Percentiles rank a stretch among this genome's conserved stretches.
Evolutionary conservation across 1,140 invertebrate genomes (phyloP).

Genomic region (Apolygus lucorum): DNA sequence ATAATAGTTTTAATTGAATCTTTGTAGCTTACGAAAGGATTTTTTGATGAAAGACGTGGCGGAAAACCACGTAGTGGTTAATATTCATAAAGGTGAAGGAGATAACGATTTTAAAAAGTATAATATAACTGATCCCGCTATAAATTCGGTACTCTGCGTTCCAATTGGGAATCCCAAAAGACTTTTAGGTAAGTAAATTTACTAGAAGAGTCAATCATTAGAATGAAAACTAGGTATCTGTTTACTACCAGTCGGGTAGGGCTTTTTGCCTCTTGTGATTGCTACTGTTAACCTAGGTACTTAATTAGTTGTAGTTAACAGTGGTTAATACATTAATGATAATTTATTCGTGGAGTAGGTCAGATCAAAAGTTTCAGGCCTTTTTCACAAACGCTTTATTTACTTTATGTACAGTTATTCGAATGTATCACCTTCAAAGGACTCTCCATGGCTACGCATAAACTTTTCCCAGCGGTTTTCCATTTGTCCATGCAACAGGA

Average conservation of each 20-base stretch:
- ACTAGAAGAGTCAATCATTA: no score
- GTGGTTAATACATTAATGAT: no score
- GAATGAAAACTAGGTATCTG: no score
- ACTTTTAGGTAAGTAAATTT: not conserved
- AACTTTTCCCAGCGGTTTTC: not conserved
- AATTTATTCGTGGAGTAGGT: not conserved
- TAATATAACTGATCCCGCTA: not conserved
- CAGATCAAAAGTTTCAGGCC: not conserved
- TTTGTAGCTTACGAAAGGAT: not conserved
- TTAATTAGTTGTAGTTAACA: no score
- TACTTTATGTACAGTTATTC: not conserved
- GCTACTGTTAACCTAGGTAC: no score
- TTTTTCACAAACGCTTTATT: not conserved
- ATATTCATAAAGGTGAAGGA: not conserved
- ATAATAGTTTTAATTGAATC: not conserved
- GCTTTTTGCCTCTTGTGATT: no score
- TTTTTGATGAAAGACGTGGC: conserved; percentile 4
- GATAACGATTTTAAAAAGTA: not conserved
- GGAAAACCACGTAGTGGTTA: conserved; percentile 9
- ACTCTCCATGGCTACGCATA: not conserved
- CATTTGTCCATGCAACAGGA: not conserved
- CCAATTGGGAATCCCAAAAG: conserved; percentile 6
- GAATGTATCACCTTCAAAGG: no score
- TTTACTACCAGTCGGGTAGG: no score
- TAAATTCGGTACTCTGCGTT: conserved; percentile 1